phyloP scores from a whole-genome alignment of 2,888 invertebrate genomes.

The Tipula vernalis region DNA sequence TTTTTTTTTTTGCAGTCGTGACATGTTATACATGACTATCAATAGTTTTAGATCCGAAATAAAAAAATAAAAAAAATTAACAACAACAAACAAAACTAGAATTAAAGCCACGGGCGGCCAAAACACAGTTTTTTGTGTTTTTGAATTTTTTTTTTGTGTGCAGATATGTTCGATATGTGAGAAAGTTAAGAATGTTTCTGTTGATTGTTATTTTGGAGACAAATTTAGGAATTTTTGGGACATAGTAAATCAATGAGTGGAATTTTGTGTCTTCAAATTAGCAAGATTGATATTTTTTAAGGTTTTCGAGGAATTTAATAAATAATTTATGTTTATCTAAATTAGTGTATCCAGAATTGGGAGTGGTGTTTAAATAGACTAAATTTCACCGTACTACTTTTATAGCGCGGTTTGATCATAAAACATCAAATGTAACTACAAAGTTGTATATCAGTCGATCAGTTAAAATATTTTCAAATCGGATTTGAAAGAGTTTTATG shows the following conservation, averaged over 20 bases:
- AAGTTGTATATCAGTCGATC: no score
- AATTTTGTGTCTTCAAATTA: not conserved
- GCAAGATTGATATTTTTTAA: not conserved
- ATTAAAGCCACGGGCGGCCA: not conserved
- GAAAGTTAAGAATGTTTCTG: not conserved
- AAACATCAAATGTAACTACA: no score
- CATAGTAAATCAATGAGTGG: not conserved
- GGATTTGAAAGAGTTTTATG: no score
- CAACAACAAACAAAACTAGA: not conserved
- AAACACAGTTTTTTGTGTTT: not conserved
- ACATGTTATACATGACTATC: not conserved
- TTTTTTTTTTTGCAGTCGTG: not conserved
- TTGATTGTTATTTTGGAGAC: not conserved
- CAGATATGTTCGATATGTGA: not conserved
- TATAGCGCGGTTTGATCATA: no score
- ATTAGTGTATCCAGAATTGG: no score
- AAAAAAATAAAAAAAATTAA: not conserved
- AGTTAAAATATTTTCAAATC: no score
- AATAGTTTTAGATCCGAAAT: not conserved
- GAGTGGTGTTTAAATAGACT: no score
- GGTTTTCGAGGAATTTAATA: not conserved
- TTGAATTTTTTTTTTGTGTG: not conserved
- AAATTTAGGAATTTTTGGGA: not conserved
- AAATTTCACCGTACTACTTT: no score
- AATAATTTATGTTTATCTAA: no score